Evolutionary conservation across 2,797 vertebrate species (phyloP).

Genomic region (Xiphorhynchus erythropygius): DNA sequence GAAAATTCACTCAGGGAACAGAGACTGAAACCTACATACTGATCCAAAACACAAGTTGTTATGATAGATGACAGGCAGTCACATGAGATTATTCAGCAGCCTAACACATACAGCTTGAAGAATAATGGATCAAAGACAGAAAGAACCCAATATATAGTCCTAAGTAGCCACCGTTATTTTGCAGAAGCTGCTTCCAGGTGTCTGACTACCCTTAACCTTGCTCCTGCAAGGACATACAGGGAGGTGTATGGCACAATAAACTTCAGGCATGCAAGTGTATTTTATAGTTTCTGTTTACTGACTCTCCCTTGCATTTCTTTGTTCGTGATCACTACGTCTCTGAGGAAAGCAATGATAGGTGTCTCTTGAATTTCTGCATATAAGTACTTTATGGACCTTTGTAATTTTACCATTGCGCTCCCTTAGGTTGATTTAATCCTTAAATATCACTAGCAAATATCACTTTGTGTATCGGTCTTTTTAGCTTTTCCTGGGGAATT

Average conservation of each 20-base stretch:
- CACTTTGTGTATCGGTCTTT: not conserved
- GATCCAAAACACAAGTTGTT: not conserved
- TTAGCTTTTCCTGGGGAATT: not conserved
- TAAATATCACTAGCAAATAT: not conserved
- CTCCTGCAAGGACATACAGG: fast-evolving
- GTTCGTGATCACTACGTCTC: not conserved
- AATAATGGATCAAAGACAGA: not conserved
- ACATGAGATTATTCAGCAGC: not conserved
- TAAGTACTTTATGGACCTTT: not conserved
- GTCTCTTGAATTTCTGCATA: not conserved
- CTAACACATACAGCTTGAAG: not conserved
- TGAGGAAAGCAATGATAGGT: not conserved
- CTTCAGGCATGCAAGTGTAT: fast-evolving
- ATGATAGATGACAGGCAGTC: not conserved
- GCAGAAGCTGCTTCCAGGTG: not conserved
- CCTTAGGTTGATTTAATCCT: not conserved
- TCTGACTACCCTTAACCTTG: not conserved
- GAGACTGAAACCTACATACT: not conserved
- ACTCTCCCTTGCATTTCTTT: not conserved
- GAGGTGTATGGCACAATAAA: not conserved
- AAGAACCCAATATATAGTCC: not conserved
- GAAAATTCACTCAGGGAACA: not conserved
- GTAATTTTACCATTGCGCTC: not conserved
- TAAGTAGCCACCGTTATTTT: not conserved
- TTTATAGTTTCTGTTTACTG: not conserved